Percentiles rank a stretch among this genome's conserved stretches.
Evolutionary conservation across 2,797 vertebrate genomes (phyloP).

Genomic region (Lutjanus argentimaculatus): DNA sequence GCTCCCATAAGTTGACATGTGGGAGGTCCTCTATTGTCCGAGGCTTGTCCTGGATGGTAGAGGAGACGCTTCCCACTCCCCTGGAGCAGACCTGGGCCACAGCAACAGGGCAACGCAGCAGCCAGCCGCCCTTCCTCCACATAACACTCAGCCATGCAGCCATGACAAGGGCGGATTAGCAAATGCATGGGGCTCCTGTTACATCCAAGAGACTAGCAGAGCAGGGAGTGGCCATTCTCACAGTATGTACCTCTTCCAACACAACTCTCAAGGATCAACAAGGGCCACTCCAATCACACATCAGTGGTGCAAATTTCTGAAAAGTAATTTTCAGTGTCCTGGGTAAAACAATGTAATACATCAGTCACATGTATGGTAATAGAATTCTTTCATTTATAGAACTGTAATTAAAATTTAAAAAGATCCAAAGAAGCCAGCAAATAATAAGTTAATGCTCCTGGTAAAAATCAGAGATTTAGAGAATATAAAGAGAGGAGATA

Average conservation of each 20-base stretch:
- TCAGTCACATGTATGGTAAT: not conserved
- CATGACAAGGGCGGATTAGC: conserved; percentile 59
- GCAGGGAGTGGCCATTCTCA: conserved; percentile 55
- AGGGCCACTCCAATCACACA: not conserved
- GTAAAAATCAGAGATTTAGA: not conserved
- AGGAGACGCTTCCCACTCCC: conserved; percentile 15
- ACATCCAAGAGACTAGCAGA: conserved; percentile 2
- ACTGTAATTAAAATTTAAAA: not conserved
- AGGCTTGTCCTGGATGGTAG: conserved; percentile 54
- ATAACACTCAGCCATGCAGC: conserved; percentile 51
- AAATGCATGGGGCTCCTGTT: conserved; percentile 43
- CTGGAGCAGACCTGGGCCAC: conserved; percentile 22
- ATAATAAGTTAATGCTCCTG: not conserved
- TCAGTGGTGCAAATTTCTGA: not conserved
- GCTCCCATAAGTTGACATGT: conserved; percentile 53
- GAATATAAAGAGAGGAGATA: not conserved
- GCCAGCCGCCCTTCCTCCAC: conserved; percentile 15
- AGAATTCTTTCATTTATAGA: not conserved
- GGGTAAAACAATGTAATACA: not conserved
- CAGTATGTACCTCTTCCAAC: conserved; percentile 47
- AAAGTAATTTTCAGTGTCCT: not conserved
- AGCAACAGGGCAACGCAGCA: not conserved
- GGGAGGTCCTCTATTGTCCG: conserved; percentile 78
- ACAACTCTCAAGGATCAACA: not conserved
- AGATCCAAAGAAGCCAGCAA: not conserved